These are phyloP conservation scores for Drosophila phalerata DNA, from an alignment of 2,888 invertebrate genomes.

Conservation along the genomic window DNA sequence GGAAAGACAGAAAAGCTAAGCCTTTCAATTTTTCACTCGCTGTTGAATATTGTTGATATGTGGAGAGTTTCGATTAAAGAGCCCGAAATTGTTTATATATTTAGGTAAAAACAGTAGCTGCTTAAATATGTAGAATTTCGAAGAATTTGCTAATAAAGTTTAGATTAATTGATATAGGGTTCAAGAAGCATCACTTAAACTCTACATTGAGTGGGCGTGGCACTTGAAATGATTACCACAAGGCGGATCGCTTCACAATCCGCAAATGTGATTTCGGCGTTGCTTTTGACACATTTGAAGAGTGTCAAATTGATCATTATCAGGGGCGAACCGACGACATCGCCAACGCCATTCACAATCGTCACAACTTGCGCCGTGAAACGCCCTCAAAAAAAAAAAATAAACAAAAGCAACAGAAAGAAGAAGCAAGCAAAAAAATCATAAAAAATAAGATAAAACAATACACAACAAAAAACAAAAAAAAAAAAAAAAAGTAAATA, in stretches of 20 bases:
- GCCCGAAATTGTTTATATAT: not conserved
- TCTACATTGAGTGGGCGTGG: conserved; percentile 14
- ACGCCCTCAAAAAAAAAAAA: conserved; percentile 61
- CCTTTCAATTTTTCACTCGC: too few species aligned
- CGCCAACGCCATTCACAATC: conserved; percentile 43
- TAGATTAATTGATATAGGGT: not conserved
- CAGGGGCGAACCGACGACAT: conserved; percentile 43
- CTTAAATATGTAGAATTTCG: not conserved
- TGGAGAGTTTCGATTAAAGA: too few species aligned
- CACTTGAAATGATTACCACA: conserved; percentile 23
- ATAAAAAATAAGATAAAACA: conserved; percentile 12
- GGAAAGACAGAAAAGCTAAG: too few species aligned
- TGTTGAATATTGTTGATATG: too few species aligned
- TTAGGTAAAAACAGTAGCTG: not conserved
- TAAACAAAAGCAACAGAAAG: not conserved
- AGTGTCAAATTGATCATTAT: conserved; percentile 73
- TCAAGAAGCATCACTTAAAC: conserved; percentile 1
- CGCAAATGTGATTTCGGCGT: conserved; percentile 48
- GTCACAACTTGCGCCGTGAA: conserved; percentile 45
- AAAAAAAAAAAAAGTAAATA: conserved; percentile 7
- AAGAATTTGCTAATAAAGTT: not conserved
- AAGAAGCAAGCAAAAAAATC: not conserved
- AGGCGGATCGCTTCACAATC: conserved; percentile 13
- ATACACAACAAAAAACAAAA: conserved; percentile 10
- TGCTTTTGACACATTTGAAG: conserved; percentile 69